Percentiles rank a stretch among this genome's conserved stretches.
Conservation (phyloP, 2,888 invertebrate species). For the Aplocera efformata region DNA sequence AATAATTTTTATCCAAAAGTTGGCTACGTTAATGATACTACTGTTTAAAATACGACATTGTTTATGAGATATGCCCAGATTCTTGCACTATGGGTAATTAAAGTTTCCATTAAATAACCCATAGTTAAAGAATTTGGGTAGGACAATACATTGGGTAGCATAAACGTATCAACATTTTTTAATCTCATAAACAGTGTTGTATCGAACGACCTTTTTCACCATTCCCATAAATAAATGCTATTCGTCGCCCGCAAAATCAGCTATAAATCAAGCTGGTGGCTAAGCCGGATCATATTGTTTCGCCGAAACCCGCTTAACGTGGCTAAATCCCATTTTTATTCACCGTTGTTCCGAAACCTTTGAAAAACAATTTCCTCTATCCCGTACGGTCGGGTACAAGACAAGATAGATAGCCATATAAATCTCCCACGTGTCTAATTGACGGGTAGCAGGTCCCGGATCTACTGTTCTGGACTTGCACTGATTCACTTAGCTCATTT, state of each 20-base stretch:
- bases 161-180: constrained; percentile 1
- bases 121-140: too few relatives aligned
- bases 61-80: too few relatives aligned
- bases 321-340: constrained; percentile 42
- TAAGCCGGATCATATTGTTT: constrained; percentile 39
- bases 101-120: too few relatives aligned
- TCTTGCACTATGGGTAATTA: too few relatives aligned
- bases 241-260: constrained; percentile 32
- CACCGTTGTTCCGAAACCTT: constrained; percentile 37
- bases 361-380: constrained; percentile 63
- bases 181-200: constrained; percentile 8
- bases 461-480: constrained; percentile 39
- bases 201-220: constrained; percentile 21
- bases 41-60: too few relatives aligned
- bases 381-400: constrained; percentile 40
- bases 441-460: constrained; percentile 59
- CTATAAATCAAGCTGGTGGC: constrained; percentile 40
- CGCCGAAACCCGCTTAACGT: constrained; percentile 37
- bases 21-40: too few relatives aligned
- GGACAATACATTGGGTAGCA: too few relatives aligned
- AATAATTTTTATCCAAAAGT: too few relatives aligned
- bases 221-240: constrained; percentile 31
- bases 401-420: constrained; percentile 72
- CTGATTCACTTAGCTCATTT: constrained; percentile 57
- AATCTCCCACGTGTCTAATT: constrained; percentile 74